Evolutionary conservation across 1,140 invertebrate genomes (phyloP).

Genomic region (Achroia grisella): DNA sequence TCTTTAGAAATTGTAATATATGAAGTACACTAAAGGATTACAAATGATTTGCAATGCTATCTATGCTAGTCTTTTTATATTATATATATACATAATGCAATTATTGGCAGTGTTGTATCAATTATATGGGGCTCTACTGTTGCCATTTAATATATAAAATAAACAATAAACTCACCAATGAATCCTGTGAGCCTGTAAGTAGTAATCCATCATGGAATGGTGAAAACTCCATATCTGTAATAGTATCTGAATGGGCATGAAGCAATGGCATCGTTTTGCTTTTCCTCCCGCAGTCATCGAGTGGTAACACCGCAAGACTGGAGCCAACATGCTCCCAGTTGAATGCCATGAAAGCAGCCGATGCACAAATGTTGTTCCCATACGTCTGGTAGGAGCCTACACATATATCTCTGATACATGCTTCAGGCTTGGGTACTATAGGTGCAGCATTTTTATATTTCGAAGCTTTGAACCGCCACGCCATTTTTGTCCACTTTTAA

Average conservation of each 20-base stretch:
- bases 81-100: too few species aligned
- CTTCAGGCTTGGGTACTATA: conserved; percentile 93
- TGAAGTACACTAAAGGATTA: too few species aligned
- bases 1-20: too few species aligned
- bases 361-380: conserved; percentile 95
- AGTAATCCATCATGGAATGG: conserved; percentile 95
- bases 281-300: conserved; percentile 90
- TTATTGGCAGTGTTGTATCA: too few species aligned
- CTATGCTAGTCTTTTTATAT: too few species aligned
- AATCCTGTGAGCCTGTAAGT: conserved; percentile 93
- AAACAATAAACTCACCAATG: conserved; percentile 76
- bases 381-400: conserved; percentile 93
- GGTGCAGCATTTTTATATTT: conserved; percentile 98
- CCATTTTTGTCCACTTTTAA: conserved; percentile 78
- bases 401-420: conserved; percentile 90
- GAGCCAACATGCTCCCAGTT: conserved; percentile 92
- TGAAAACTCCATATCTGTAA: conserved; percentile 96
- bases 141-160: too few species aligned
- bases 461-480: conserved; percentile 96
- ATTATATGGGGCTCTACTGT: too few species aligned
- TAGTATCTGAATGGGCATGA: conserved; percentile 90
- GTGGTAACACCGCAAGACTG: conserved; percentile 88
- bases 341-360: conserved; percentile 93
- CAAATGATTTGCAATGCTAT: too few species aligned
- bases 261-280: conserved; percentile 88